These are phyloP conservation scores for Drosophila lacertosa DNA, from an alignment of 1,140 invertebrate genomes.

Conservation along the genomic window DNA sequence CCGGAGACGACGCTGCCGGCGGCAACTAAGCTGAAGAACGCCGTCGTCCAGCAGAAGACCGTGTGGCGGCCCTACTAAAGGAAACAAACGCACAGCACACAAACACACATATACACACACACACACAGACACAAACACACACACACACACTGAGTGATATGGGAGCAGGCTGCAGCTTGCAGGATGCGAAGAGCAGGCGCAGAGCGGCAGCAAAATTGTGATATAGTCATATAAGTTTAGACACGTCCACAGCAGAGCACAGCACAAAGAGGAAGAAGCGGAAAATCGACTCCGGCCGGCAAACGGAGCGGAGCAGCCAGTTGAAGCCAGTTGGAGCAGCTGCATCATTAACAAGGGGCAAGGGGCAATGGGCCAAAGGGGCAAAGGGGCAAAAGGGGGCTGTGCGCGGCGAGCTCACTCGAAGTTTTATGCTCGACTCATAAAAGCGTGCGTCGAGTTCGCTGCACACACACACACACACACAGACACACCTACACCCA, in stretches of 20 bases:
- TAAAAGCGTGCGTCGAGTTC: constrained; percentile 79
- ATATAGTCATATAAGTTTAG: constrained; percentile 80
- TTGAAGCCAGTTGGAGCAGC: not conserved
- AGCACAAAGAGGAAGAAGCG: constrained; percentile 8
- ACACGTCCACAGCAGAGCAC: constrained; percentile 18
- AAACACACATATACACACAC: not conserved
- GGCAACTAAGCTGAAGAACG: constrained; percentile 83
- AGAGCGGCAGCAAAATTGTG: constrained; percentile 79
- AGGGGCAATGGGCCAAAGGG: not conserved
- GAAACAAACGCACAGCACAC: too few relatives aligned
- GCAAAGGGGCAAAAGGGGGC: not conserved
- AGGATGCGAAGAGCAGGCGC: constrained; percentile 45
- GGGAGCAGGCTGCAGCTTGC: too few relatives aligned
- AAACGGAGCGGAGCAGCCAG: constrained; percentile 41
- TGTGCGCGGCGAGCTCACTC: constrained; percentile 67
- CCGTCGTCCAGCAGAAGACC: constrained; percentile 86
- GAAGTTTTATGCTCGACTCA: constrained; percentile 81
- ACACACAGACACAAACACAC: constrained; percentile 7
- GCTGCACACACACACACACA: constrained; percentile 32
- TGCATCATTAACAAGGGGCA: not conserved
- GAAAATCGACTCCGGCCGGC: constrained; percentile 61
- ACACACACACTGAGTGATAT: constrained; percentile 50
- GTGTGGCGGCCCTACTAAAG: constrained; percentile 91
- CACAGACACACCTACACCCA: constrained; percentile 20
- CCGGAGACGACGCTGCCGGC: constrained; percentile 86